Evolutionary conservation across 92 coral and sea anemone species (phyloP), one percentile per base, ranked within the genome.

Genomic region (Umimayanthus kanabou): DNA sequence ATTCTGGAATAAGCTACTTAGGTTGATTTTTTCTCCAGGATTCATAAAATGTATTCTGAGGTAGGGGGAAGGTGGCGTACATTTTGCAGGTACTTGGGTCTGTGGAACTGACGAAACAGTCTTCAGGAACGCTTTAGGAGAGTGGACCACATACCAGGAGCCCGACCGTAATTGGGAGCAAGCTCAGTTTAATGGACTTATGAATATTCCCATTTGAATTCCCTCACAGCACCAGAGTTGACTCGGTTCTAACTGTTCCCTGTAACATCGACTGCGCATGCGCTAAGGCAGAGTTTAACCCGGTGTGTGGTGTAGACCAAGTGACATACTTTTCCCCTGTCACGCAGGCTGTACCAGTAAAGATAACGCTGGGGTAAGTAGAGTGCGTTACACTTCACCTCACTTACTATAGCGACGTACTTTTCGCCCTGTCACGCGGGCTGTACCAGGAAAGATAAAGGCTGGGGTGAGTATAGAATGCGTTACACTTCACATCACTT

Each of bases 241-340:
- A 71, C 47, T 22, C 73, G 10, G 39, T 85, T 58, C 73, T 84
- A 23, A 72, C 72, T 64, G 93, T 89, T 39, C 66, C 94, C 13
- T 95, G 98, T 73, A 95, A 95, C 91, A 20, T 76, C 25, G 86
- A 92, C 92, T 95, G 98, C 88, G 90, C 93, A 29, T 95, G 98
- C 82, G 80, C 96, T 0, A 79, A 88, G 83, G 93, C 94, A 14
- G 89, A 90, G 66, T 93, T 95, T 39, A 89, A 91, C 64, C 98
- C 98, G 39, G 94, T 94, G 2, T 95, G 98, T 76, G 98, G 98
- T 22, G 82, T 67, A 5, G 95, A 95, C 89, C 88, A 89, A 57
- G 23, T 91, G 39, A 93, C 96, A 39, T 96, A 96, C 82, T 91
- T 94, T 87, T 91, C 97, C 94, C 95, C 23, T 95, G 98, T 88